Evolutionary conservation across 2,888 invertebrate species (phyloP).

Genomic region (Physocephala rufipes): DNA sequence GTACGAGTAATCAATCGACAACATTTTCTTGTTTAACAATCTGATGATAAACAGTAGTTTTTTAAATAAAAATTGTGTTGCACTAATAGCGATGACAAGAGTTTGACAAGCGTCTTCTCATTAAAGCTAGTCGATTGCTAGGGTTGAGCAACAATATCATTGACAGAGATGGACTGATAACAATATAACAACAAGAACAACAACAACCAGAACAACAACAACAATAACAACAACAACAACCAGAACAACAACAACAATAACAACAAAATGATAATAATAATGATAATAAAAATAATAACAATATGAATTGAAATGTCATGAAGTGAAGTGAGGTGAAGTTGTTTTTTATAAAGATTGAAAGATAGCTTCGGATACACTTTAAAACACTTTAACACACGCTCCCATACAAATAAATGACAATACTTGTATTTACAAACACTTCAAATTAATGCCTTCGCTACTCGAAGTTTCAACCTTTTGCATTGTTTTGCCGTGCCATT

Average conservation of each 20-base stretch:
- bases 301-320: no score
- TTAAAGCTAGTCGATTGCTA: conserved; percentile 5
- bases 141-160: conserved; percentile 24
- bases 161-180: no score
- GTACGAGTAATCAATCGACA: no score
- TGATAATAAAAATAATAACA: no score
- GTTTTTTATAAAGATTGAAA: no score
- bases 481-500: background rate
- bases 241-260: no score
- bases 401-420: conserved; percentile 13
- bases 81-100: conserved; percentile 34
- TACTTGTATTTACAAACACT: conserved; percentile 15
- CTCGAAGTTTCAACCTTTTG: background rate
- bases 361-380: no score
- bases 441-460: conserved; percentile 12
- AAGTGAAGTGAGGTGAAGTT: no score
- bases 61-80: conserved; percentile 46
- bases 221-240: conserved; percentile 10
- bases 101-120: conserved; percentile 18
- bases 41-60: conserved; percentile 46
- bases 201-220: conserved; percentile 18
- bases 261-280: no score
- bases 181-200: conserved; percentile 10
- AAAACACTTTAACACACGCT: no score
- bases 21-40: no score